Evolutionary conservation across 2,113 vertebrate genomes (phyloP).

Genomic region (Riparia riparia): DNA sequence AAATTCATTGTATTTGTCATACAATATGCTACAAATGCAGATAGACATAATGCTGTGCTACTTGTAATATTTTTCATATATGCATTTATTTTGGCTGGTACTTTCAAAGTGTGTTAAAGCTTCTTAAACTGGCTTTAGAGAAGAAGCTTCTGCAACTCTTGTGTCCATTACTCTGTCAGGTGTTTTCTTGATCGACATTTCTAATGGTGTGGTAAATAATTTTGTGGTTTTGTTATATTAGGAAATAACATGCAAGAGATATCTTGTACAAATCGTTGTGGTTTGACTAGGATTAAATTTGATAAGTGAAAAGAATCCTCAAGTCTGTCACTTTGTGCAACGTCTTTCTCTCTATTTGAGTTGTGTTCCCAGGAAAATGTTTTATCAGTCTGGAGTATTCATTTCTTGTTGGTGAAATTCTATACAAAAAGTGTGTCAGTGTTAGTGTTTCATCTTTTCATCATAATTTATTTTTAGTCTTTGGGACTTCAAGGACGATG

Average conservation of each 20-base stretch:
- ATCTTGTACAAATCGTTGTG: not conserved
- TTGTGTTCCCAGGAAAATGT: not conserved
- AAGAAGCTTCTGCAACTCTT: not conserved
- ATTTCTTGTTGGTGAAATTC: not conserved
- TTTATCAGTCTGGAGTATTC: not conserved
- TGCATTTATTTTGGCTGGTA: not conserved
- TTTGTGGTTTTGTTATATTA: not conserved
- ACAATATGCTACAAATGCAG: not conserved
- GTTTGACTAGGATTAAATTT: not conserved
- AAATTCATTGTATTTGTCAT: not conserved
- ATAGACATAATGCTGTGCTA: not conserved
- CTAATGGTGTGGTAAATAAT: not conserved
- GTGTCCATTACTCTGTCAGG: rapidly evolving
- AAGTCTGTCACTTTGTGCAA: not conserved
- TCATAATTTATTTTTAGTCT: not conserved
- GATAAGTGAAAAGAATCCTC: not conserved
- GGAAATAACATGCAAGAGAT: not conserved
- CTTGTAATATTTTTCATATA: not conserved
- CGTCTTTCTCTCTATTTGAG: rapidly evolving
- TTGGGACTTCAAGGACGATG: not conserved
- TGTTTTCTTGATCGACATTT: not conserved
- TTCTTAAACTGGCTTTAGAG: not conserved
- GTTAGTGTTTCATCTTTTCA: not conserved
- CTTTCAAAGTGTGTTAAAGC: not conserved
- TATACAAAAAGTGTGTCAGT: not conserved